Evolutionary conservation across 1,140 invertebrate species (phyloP).

Genomic region (Drosophila melanica): DNA sequence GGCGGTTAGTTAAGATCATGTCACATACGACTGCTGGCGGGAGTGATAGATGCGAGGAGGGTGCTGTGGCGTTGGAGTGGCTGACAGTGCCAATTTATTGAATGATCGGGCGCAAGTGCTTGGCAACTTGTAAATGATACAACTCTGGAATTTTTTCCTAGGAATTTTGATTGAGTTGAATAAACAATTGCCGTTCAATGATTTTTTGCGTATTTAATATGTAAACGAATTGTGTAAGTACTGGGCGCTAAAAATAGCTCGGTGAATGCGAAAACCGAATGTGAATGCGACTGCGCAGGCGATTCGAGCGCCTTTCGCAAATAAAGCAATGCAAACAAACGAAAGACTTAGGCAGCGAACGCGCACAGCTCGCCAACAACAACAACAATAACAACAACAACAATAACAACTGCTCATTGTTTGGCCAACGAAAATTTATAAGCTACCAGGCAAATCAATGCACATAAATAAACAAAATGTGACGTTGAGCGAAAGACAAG

Average conservation of each 20-base stretch:
- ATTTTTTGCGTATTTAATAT: slow-evolving; percentile 67
- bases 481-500: slow-evolving; percentile 82
- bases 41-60: neutral
- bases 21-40: slow-evolving; percentile 35
- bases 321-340: slow-evolving; percentile 66
- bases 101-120: slow-evolving; percentile 64
- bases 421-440: slow-evolving; percentile 71
- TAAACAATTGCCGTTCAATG: slow-evolving; percentile 61
- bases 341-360: slow-evolving; percentile 72
- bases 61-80: neutral
- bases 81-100: slow-evolving; percentile 78
- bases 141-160: slow-evolving; percentile 74
- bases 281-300: slow-evolving; percentile 25
- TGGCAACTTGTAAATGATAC: slow-evolving; percentile 72
- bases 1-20: slow-evolving; percentile 79
- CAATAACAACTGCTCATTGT: slow-evolving; percentile 60
- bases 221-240: slow-evolving; percentile 78
- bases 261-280: slow-evolving; percentile 22
- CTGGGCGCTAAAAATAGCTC: slow-evolving; percentile 64
- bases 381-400: neutral
- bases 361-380: slow-evolving; percentile 6
- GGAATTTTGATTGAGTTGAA: slow-evolving; percentile 82
- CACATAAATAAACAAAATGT: slow-evolving; percentile 82
- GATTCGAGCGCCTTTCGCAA: slow-evolving; percentile 49
- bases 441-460: slow-evolving; percentile 78